phyloP scores from a whole-genome alignment of 2,888 invertebrate genomes.

The Melanostoma mellinum region DNA sequence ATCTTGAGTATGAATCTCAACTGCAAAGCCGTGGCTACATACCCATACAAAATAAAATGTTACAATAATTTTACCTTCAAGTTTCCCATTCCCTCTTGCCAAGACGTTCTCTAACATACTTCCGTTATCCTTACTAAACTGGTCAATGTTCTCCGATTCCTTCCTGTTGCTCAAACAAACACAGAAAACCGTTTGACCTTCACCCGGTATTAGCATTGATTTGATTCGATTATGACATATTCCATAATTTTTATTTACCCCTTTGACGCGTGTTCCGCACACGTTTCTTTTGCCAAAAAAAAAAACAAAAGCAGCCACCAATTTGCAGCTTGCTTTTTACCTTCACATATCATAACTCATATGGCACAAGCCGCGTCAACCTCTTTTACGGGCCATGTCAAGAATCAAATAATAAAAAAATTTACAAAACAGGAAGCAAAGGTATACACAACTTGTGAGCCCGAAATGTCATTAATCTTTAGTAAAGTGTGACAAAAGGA shows the following conservation, averaged over 20 bases:
- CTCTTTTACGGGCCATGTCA: slow-evolving; percentile 56
- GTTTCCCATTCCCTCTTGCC: too few species aligned
- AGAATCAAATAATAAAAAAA: slow-evolving; percentile 70
- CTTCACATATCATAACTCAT: slow-evolving; percentile 45
- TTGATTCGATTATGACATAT: slow-evolving; percentile 63
- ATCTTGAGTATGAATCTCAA: too few species aligned
- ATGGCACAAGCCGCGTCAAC: slow-evolving; percentile 52
- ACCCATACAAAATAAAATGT: too few species aligned
- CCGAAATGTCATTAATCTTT: slow-evolving; percentile 67
- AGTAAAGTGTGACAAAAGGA: slow-evolving; percentile 70
- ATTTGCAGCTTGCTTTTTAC: slow-evolving; percentile 65
- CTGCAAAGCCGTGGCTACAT: too few species aligned
- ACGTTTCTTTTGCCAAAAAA: slow-evolving; percentile 26
- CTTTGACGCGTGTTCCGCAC: slow-evolving; percentile 68
- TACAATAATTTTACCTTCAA: too few species aligned
- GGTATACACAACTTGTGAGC: slow-evolving; percentile 41
- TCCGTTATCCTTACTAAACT: too few species aligned
- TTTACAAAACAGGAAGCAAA: slow-evolving; percentile 65
- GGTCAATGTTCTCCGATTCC: not conserved
- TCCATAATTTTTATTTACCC: slow-evolving; percentile 67
- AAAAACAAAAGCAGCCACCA: slow-evolving; percentile 29
- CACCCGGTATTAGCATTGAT: slow-evolving; percentile 64
- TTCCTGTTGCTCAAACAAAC: slow-evolving; percentile 8
- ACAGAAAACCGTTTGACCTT: not conserved
- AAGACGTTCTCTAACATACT: too few species aligned